Evolutionary conservation across 2,888 invertebrate genomes (phyloP), one percentile per base, ranked within the genome.

Genomic region (Epicampocera succincta): DNA sequence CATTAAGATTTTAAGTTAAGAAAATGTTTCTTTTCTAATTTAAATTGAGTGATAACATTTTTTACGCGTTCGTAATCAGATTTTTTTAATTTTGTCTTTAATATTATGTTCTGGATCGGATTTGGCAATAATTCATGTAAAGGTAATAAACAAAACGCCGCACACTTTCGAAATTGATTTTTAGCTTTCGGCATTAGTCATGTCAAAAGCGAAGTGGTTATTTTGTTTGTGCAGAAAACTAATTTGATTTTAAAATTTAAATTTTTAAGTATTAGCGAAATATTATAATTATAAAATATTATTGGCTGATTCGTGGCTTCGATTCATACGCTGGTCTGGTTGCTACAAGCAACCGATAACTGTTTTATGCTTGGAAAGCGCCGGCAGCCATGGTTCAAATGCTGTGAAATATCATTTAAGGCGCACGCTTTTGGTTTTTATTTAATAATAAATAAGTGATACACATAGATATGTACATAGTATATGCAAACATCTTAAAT

Each of bases 181-280:
- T 38, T 40, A 60, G 29, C 12, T 69, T 69, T 44, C 15, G 11
- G 17, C 15, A 73, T 72, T 61, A 61, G 52, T 61, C 56, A 65
- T 44, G 15, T 25, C 19, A 40, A 48, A 9, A 33, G 40, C 19
- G 8, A 46, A 17, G 5, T 46, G 46, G 2, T 46, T 46, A 46
- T 17, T n/a, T 46, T 46, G 15, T 46, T 46, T 11, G 3, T 40
- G 56, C 29, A 4, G 46, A 17, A 6, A 46, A 44, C n/a, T 9
- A 44, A 15, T 44, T 6, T 46, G 8, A 9, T n/a, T 5, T n/a
- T 52, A 6, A 54, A 29, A 2, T 54, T 13, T 29, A 0, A 25
- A 5, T 54, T 15, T 46, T 46, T 15, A n/a, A n/a, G n/a, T n/a
- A n/a, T 46, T 46, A 15, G n/a, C 17, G 46, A 2, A 9, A 8